Percentiles rank a stretch among this genome's conserved stretches.
phyloP scores from a whole-genome alignment of 2,888 invertebrate genomes.

The Megastigmus dorsalis region DNA sequence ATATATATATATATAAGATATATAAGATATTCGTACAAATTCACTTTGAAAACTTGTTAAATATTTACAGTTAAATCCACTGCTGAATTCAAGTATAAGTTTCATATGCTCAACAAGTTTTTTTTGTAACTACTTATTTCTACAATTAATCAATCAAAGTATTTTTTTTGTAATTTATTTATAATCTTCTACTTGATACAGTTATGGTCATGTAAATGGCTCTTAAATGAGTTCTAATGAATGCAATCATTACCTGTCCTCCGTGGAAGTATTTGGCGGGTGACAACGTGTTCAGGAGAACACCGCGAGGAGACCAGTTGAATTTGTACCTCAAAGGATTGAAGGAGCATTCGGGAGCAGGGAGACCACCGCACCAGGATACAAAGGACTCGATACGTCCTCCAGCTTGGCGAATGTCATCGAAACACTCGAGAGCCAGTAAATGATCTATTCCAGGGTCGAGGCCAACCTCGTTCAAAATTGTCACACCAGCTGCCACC shows the following conservation, averaged over 20 bases:
- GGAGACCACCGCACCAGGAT: constrained; percentile 97
- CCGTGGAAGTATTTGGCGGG: constrained; percentile 90
- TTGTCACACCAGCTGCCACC: constrained; percentile 90
- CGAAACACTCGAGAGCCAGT: constrained; percentile 96
- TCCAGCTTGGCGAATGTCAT: constrained; percentile 91
- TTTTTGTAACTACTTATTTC: no score
- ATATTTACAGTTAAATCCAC: no score
- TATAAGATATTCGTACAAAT: no score
- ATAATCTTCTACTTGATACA: no score
- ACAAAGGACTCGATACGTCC: constrained; percentile 96
- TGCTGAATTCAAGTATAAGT: no score
- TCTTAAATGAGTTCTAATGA: not conserved
- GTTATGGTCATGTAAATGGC: no score
- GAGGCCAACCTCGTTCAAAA: constrained; percentile 96
- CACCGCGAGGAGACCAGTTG: constrained; percentile 98
- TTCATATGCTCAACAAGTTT: no score
- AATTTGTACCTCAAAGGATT: constrained; percentile 94
- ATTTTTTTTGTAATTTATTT: not conserved
- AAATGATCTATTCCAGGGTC: constrained; percentile 99
- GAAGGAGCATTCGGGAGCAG: constrained; percentile 96
- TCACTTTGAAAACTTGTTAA: no score
- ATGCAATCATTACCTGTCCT: constrained; percentile 79
- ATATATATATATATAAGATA: no score
- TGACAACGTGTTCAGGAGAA: constrained; percentile 91
- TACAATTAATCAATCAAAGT: no score